A percentile compares a stretch with the other conserved stretches of the same genome.
Conservation (phyloP, 2,797 vertebrate species). For the Acomys russatus region DNA sequence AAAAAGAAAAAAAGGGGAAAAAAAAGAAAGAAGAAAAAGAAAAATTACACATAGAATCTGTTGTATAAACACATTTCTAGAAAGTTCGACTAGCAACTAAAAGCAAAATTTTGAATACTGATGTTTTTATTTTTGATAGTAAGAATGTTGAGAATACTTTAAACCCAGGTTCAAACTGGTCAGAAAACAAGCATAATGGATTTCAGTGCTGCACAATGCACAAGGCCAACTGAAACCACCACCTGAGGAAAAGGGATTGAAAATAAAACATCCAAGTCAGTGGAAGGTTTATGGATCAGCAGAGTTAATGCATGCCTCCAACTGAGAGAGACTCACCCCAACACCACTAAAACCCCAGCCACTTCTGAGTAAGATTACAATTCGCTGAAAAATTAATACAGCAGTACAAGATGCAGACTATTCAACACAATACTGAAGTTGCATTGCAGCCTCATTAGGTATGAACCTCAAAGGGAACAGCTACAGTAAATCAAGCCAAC, state of each 20-base stretch:
- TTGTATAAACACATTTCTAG: neutral
- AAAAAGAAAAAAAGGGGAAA: no score
- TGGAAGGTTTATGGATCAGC: neutral
- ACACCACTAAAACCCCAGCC: neutral
- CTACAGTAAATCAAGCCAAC: constrained; percentile 7
- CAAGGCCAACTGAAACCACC: neutral
- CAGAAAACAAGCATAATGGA: neutral
- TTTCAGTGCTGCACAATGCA: constrained; percentile 10
- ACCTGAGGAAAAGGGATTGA: neutral
- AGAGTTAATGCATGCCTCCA: neutral
- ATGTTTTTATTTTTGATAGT: constrained; percentile 6
- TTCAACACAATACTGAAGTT: constrained; percentile 17
- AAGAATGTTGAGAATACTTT: neutral
- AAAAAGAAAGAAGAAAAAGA: neutral
- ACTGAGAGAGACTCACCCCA: neutral
- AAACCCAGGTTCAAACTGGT: constrained; percentile 9
- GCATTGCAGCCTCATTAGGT: neutral
- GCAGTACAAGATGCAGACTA: constrained; percentile 27
- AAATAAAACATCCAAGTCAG: constrained; percentile 19
- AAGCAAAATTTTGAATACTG: neutral
- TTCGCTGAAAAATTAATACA: neutral
- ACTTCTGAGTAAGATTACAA: constrained; percentile 17
- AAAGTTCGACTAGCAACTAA: neutral
- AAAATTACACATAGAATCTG: constrained; percentile 1
- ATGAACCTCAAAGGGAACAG: constrained; percentile 5